Evolutionary conservation across 1,140 invertebrate genomes (phyloP).

Genomic region (Macrocentrus cingulum): DNA sequence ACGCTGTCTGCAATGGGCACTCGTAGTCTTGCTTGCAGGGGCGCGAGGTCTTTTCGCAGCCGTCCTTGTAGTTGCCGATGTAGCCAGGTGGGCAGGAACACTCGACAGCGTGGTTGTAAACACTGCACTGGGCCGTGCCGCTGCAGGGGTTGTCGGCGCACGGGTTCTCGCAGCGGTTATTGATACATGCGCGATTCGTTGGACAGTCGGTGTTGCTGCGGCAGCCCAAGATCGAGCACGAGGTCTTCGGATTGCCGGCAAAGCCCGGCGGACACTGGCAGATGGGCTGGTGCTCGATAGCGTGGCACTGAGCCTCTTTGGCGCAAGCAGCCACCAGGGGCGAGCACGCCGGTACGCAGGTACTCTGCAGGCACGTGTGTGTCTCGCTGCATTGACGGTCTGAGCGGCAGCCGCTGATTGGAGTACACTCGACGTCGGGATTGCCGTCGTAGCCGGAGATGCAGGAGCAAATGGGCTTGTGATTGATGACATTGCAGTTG

Average conservation of each 20-base stretch:
- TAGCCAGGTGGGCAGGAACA: slow-evolving; percentile 80
- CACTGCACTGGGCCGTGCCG: slow-evolving; percentile 71
- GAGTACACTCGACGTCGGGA: slow-evolving; percentile 72
- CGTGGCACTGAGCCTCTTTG: slow-evolving; percentile 72
- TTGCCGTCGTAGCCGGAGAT: slow-evolving; percentile 78
- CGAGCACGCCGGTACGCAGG: slow-evolving; percentile 77
- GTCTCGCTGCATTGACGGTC: slow-evolving; percentile 76
- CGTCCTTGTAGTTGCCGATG: slow-evolving; percentile 65
- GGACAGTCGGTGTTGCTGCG: slow-evolving; percentile 76
- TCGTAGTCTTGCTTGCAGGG: slow-evolving; percentile 77
- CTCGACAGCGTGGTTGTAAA: slow-evolving; percentile 73
- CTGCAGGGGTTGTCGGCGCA: slow-evolving; percentile 72
- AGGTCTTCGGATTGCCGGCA: slow-evolving; percentile 76
- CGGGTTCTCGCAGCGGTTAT: slow-evolving; percentile 76
- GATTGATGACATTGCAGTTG: slow-evolving; percentile 76
- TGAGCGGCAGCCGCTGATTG: slow-evolving; percentile 68
- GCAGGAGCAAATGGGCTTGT: slow-evolving; percentile 84
- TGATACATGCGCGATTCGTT: slow-evolving; percentile 74
- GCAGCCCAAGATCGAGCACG: slow-evolving; percentile 76
- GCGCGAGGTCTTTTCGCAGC: slow-evolving; percentile 66
- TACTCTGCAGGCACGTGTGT: slow-evolving; percentile 75
- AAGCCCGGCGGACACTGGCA: slow-evolving; percentile 81
- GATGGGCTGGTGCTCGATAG: slow-evolving; percentile 73
- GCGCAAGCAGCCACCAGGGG: slow-evolving; percentile 69
- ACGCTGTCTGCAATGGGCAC: slow-evolving; percentile 80